Conservation (phyloP, 2,797 vertebrate genomes). For the Tragopan temminckii region DNA sequence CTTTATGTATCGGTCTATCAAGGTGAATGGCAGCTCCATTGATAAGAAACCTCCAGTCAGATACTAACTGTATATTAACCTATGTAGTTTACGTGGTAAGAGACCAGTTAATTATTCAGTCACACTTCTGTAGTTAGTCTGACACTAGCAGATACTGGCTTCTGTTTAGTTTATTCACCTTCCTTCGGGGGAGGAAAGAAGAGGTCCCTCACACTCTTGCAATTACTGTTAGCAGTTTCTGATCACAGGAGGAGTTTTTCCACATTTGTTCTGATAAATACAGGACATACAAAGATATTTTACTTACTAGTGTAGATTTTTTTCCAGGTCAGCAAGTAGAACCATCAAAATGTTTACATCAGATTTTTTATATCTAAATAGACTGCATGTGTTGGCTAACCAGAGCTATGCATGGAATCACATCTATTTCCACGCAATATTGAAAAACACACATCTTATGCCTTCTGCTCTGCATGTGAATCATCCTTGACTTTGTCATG, state of each 20-base stretch:
- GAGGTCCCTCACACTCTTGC: neutral
- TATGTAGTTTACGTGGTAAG: neutral
- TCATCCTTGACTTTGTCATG: neutral
- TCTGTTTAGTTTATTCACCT: neutral
- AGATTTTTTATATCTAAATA: neutral
- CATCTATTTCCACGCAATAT: neutral
- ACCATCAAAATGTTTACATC: neutral
- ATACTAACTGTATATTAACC: neutral
- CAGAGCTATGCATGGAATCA: neutral
- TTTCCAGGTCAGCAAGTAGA: neutral
- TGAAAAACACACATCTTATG: neutral
- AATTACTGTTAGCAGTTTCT: neutral
- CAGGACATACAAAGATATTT: neutral
- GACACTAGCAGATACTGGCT: neutral
- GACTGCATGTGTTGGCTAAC: neutral
- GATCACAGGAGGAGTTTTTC: neutral
- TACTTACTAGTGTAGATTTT: neutral
- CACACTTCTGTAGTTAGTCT: neutral
- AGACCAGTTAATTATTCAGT: neutral
- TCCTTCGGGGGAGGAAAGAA: neutral
- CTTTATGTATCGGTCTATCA: neutral
- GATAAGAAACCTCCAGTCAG: neutral
- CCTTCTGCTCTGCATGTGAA: neutral
- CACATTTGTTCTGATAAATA: neutral
- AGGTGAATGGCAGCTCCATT: conserved; percentile 25